Percentiles rank a stretch among this genome's conserved stretches.
Evolutionary conservation across 2,113 vertebrate genomes (phyloP).

Genomic region (Chlorodrepanis virens): DNA sequence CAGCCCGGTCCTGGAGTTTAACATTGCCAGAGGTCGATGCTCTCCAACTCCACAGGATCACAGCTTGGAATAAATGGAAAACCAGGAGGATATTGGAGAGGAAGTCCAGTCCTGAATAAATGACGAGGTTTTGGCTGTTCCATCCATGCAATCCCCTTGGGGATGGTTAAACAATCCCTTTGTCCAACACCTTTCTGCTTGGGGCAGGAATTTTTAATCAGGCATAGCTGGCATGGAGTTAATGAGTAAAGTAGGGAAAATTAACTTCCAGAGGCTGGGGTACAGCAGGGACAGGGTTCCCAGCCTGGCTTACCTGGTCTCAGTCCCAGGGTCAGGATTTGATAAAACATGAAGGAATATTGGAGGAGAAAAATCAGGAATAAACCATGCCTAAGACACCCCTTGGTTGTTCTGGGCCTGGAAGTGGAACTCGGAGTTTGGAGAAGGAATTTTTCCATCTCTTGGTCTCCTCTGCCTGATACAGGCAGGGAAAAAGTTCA

Average conservation of each 20-base stretch:
- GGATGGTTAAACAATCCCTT: not conserved
- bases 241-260: not conserved
- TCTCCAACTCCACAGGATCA: not conserved
- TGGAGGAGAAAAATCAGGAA: not conserved
- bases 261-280: not conserved
- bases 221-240: not conserved
- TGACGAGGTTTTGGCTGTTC: not conserved
- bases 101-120: not conserved
- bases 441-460: not conserved
- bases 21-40: not conserved
- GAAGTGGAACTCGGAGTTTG: not conserved
- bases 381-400: accelerated
- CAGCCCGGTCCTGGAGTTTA: not conserved
- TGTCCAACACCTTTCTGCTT: not conserved
- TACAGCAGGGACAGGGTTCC: not conserved
- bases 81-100: not conserved
- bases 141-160: not conserved
- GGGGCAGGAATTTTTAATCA: not conserved
- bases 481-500: not conserved
- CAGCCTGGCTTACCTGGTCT: not conserved
- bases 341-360: not conserved
- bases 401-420: accelerated
- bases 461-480: not conserved
- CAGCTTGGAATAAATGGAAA: not conserved
- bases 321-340: not conserved